These are phyloP conservation scores for Neomicropteryx cornuta DNA, from an alignment of 1,140 invertebrate species.

Conservation along the genomic window DNA sequence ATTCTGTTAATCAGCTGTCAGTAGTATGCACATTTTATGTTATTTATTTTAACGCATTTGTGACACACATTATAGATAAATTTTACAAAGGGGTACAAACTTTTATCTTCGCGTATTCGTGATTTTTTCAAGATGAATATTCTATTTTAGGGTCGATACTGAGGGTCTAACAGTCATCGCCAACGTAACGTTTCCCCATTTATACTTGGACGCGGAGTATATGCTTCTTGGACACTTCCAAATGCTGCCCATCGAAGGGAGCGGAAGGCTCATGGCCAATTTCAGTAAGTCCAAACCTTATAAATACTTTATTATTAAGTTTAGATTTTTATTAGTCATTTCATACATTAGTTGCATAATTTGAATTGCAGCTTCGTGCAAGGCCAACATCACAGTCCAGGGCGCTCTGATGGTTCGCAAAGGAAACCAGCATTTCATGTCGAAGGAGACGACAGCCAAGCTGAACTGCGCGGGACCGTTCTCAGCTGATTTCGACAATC, in stretches of 20 bases:
- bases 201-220: constrained; percentile 35
- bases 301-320: no score
- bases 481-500: constrained; percentile 12
- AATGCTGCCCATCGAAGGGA: constrained; percentile 40
- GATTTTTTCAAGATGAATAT: no score
- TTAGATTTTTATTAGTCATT: no score
- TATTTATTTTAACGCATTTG: background rate
- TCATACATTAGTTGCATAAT: no score
- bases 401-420: constrained; percentile 17
- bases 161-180: constrained; percentile 32
- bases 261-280: constrained; percentile 36
- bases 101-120: background rate
- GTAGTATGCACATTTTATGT: no score
- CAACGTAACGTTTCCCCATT: constrained; percentile 30
- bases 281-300: constrained; percentile 34
- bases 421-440: constrained; percentile 17
- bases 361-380: constrained; percentile 16
- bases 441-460: constrained; percentile 15
- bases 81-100: no score
- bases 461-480: constrained; percentile 9
- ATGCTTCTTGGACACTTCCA: constrained; percentile 38
- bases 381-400: constrained; percentile 14
- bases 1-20: no score
- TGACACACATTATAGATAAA: no score
- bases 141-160: constrained; percentile 28